A percentile compares a stretch with the other conserved stretches of the same genome.
Conservation (phyloP, 2,113 vertebrate species). For the Neogale vison region DNA sequence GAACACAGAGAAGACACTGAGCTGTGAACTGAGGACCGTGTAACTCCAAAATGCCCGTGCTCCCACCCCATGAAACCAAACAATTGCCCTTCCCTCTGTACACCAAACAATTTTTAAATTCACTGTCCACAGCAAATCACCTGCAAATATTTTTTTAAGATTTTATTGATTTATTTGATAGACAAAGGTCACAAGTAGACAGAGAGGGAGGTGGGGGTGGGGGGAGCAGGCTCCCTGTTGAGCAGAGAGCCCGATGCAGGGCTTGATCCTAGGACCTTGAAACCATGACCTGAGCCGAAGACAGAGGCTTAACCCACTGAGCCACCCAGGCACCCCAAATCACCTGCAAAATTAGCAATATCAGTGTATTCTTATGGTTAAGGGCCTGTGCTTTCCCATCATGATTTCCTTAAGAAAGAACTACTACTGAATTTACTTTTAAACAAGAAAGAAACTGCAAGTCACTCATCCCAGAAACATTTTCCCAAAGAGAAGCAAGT, state of each 20-base stretch:
- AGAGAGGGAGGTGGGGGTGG: too few species aligned
- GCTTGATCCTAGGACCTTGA: too few species aligned
- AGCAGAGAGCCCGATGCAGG: too few species aligned
- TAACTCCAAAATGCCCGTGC: background rate
- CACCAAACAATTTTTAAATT: background rate
- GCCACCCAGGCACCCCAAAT: background rate
- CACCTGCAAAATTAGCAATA: background rate
- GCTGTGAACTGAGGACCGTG: background rate
- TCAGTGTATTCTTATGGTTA: background rate
- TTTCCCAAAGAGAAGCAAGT: background rate
- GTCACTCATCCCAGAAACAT: background rate
- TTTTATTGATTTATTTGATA: too few species aligned
- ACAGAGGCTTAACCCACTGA: too few species aligned
- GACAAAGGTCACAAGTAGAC: too few species aligned
- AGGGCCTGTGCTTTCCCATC: background rate
- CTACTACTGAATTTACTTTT: slow-evolving; percentile 22
- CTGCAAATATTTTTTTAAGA: background rate
- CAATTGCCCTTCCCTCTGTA: background rate
- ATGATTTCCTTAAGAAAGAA: slow-evolving; percentile 6
- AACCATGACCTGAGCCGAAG: too few species aligned
- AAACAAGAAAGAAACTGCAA: background rate
- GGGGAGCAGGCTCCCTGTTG: too few species aligned
- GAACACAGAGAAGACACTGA: background rate
- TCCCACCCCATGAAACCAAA: background rate
- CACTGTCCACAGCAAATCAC: background rate